Evolutionary conservation across 2,113 vertebrate genomes (phyloP).

Genomic region (Phoenicopterus ruber): DNA sequence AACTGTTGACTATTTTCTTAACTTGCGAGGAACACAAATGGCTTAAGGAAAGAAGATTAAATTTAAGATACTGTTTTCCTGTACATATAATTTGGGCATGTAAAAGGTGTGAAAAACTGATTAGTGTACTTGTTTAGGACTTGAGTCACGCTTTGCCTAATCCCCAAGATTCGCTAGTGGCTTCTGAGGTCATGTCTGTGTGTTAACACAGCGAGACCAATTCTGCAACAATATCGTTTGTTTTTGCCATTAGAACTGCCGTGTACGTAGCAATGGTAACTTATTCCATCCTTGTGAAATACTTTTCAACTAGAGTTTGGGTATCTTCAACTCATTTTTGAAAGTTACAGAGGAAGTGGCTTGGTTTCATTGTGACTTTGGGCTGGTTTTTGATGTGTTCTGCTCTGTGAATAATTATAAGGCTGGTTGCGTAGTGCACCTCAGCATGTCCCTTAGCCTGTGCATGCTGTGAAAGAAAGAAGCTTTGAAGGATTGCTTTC

Average conservation of each 20-base stretch:
- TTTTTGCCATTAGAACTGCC: background rate
- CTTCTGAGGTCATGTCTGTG: accelerated
- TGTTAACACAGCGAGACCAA: background rate
- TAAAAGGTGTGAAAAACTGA: background rate
- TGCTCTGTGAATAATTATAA: background rate
- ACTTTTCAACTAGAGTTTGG: background rate
- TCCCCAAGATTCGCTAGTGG: background rate
- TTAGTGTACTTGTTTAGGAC: background rate
- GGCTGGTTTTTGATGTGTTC: background rate
- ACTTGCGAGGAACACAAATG: background rate
- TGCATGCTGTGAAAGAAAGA: background rate
- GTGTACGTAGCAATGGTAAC: background rate
- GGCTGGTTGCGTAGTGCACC: background rate
- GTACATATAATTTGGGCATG: background rate
- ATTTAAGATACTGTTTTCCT: background rate
- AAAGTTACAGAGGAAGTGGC: background rate
- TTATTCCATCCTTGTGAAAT: background rate
- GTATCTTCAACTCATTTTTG: background rate
- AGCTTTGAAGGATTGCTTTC: background rate
- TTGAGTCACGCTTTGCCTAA: background rate
- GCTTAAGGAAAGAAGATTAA: background rate
- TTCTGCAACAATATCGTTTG: background rate
- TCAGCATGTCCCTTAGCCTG: background rate
- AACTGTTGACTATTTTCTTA: background rate
- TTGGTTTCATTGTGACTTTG: background rate